phyloP scores from a whole-genome alignment of 1,140 invertebrate genomes.

The Conopomorpha cramerella region DNA sequence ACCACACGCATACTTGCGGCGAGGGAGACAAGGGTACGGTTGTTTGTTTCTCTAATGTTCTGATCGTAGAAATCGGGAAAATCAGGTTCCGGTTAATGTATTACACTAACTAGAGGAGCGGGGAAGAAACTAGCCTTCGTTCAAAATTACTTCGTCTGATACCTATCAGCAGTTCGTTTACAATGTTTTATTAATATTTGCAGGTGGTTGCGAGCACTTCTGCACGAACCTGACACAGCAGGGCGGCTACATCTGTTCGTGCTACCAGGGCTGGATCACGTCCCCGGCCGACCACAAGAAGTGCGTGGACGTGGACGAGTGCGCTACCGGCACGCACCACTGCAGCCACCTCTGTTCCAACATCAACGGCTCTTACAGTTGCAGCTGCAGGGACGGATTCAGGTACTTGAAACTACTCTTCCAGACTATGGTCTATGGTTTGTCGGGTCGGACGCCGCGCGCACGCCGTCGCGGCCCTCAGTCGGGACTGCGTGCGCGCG shows the following conservation, averaged over 20 bases:
- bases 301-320: slow-evolving; percentile 91
- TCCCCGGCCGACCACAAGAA: slow-evolving; percentile 74
- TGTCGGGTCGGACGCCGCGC: no score
- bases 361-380: slow-evolving; percentile 89
- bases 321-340: slow-evolving; percentile 77
- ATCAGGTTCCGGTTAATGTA: no score
- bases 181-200: not conserved
- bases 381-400: slow-evolving; percentile 85
- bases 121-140: no score
- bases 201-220: slow-evolving; percentile 91
- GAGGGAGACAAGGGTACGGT: slow-evolving; percentile 61
- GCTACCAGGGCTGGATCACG: slow-evolving; percentile 84
- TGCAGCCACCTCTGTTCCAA: slow-evolving; percentile 93
- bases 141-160: no score
- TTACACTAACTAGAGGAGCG: no score
- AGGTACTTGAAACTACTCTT: slow-evolving; percentile 32
- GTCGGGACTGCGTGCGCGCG: no score
- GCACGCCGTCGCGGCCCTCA: no score
- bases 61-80: no score
- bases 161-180: no score
- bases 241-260: slow-evolving; percentile 87
- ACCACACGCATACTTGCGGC: slow-evolving; percentile 74
- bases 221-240: slow-evolving; percentile 78
- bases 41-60: no score
- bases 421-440: no score